A percentile compares a stretch with the other conserved stretches of the same genome.
These are phyloP conservation scores for Chondrilla cf. caribensis DNA, from an alignment of 37 sponge, comb jelly and placozoan species.

Conservation along the genomic window DNA sequence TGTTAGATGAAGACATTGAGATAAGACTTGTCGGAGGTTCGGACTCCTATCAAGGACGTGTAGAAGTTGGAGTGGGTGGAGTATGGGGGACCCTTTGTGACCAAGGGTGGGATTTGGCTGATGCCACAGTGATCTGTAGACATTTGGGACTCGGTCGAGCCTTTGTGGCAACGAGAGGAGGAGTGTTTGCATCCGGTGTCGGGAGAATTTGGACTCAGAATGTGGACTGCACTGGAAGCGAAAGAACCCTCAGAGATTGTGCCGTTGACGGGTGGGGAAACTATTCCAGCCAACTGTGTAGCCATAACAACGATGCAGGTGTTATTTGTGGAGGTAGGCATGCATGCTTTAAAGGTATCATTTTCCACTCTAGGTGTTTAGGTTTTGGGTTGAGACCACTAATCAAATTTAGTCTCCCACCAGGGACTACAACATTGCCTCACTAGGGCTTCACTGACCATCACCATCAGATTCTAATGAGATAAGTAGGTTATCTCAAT, in stretches of 20 bases:
- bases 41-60: background rate
- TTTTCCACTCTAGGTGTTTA: no score
- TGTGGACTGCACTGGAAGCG: background rate
- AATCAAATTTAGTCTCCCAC: no score
- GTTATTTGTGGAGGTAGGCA: no score
- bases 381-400: no score
- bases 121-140: slow-evolving; percentile 17
- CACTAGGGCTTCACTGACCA: no score
- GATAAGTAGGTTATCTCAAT: no score
- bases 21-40: slow-evolving; percentile 14
- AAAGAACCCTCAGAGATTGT: background rate
- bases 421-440: no score
- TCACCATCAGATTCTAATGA: no score
- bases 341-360: no score
- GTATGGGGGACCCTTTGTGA: slow-evolving; percentile 21
- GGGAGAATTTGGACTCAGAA: background rate
- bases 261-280: background rate
- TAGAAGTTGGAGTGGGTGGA: slow-evolving; percentile 5
- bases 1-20: background rate
- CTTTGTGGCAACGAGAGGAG: slow-evolving; percentile 1
- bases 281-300: no score
- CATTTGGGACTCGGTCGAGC: background rate
- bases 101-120: background rate
- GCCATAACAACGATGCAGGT: no score
- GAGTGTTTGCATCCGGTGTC: background rate